Evolutionary conservation across 1,140 invertebrate genomes (phyloP).

Genomic region (Armadillidium nasatum): DNA sequence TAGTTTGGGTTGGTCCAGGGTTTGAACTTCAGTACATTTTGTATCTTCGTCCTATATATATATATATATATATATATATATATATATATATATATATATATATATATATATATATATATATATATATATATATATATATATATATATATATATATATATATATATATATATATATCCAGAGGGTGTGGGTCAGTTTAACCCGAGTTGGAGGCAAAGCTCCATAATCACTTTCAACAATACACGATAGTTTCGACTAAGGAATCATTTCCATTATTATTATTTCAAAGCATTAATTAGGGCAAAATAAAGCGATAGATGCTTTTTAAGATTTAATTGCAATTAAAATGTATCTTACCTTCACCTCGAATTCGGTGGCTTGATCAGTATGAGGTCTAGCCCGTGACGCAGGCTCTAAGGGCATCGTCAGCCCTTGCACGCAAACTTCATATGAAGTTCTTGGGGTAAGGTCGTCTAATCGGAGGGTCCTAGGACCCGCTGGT

Average conservation of each 20-base stretch:
- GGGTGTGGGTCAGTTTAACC: no score
- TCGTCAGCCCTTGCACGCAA: constrained; percentile 22
- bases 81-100: background rate
- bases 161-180: no score
- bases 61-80: background rate
- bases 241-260: no score
- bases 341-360: background rate
- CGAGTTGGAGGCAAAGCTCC: no score
- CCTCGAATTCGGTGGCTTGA: background rate
- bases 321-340: no score
- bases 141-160: no score
- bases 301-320: no score
- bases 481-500: constrained; percentile 18
- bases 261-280: no score
- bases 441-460: constrained; percentile 24
- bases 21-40: constrained; percentile 37
- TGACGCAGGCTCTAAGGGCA: constrained; percentile 17
- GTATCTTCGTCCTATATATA: constrained; percentile 39
- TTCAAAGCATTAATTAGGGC: no score
- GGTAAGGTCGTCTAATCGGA: constrained; percentile 14
- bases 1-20: constrained; percentile 38
- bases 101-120: background rate
- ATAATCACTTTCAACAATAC: no score
- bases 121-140: no score
- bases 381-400: constrained; percentile 23